Base-by-base conservation (phyloP, 2,113 vertebrate species). In the Ceyx cyanopectus region DNA sequence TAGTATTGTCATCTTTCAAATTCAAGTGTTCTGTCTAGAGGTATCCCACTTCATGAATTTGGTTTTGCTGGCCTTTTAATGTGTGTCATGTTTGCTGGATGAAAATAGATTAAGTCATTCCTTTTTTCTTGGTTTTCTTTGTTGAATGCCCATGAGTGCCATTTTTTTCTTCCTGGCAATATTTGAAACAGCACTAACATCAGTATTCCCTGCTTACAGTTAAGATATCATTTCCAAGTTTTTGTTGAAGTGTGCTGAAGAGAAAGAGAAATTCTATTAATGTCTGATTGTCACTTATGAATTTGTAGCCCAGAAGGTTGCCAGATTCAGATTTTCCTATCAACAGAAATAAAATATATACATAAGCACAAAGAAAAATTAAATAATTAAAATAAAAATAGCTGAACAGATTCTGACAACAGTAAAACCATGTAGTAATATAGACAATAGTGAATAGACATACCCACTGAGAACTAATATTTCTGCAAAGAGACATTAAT, bases 1-100 rank as follows among this genome's bases (percentile, higher is more conserved):
- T 34, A 34, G 0, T 6, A 77, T 78, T 87, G 80, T 91, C 70
- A 78, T 84, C 93, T 93, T 79, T 87, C 92, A 93, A 79, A 95
- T 93, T 96, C 82, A 90, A 95, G 84, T 77, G 85, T 95, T 94
- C 84, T 80, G 89, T 95, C 93, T 95, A 95, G 94, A 96, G 88
- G 87, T 93, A 88, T 88, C 76, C 72, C 90, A 51, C 77, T 90
- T 95, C 46, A 92, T 32, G 81, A 91, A 26, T 60, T 79, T 90
- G 45, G 54, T 75, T 95, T 87, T 90, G 27, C 54, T 69, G 73
- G 34, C 48, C 77, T 88, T 89, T 92, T 54, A 57, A 90, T 68
- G 10, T 84, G 30, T 86, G 45, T 65, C 77, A 46, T 0, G 2
- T 84, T 81, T 1, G 1, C 50, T 73, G 70, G 6, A 32, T 86